Percentiles rank a stretch among this genome's conserved stretches.
Conservation (phyloP, 2,797 vertebrate species). For the Sebastes flavidus region DNA sequence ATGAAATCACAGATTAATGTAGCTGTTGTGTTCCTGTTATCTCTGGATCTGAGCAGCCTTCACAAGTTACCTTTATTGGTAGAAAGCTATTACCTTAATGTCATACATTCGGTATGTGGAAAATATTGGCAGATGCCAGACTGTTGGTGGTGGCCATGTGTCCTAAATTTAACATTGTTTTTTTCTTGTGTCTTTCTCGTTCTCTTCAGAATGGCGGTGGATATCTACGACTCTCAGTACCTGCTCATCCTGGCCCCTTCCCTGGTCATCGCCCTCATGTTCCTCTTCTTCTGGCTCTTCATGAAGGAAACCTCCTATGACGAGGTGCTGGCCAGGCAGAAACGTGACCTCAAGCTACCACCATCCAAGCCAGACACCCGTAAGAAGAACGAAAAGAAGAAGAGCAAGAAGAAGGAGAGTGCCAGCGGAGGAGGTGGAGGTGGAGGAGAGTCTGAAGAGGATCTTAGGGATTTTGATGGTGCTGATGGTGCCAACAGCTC, state of each 20-base stretch:
- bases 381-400: slow-evolving; percentile 96
- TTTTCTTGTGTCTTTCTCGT: slow-evolving; percentile 6
- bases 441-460: slow-evolving; percentile 93
- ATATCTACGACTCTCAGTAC: slow-evolving; percentile 96
- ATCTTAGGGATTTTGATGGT: slow-evolving; percentile 88
- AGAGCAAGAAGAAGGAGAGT: slow-evolving; percentile 95
- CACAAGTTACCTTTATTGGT: neutral
- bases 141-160: neutral
- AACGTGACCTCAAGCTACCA: slow-evolving; percentile 89
- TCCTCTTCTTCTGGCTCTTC: slow-evolving; percentile 99
- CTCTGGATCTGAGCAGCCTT: neutral
- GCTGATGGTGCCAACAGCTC: slow-evolving; percentile 82
- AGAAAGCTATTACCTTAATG: neutral
- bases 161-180: neutral
- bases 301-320: slow-evolving; percentile 99
- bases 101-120: neutral
- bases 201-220: slow-evolving; percentile 88
- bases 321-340: slow-evolving; percentile 95
- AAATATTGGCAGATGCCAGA: neutral
- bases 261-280: slow-evolving; percentile 94
- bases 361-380: slow-evolving; percentile 87
- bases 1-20: neutral
- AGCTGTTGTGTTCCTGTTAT: neutral
- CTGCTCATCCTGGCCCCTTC: slow-evolving; percentile 94
- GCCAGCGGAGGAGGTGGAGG: slow-evolving; percentile 82